Evolutionary conservation across 2,888 invertebrate genomes (phyloP), one percentile per base, ranked within the genome.

Genomic region (Hypercompe scribonia): DNA sequence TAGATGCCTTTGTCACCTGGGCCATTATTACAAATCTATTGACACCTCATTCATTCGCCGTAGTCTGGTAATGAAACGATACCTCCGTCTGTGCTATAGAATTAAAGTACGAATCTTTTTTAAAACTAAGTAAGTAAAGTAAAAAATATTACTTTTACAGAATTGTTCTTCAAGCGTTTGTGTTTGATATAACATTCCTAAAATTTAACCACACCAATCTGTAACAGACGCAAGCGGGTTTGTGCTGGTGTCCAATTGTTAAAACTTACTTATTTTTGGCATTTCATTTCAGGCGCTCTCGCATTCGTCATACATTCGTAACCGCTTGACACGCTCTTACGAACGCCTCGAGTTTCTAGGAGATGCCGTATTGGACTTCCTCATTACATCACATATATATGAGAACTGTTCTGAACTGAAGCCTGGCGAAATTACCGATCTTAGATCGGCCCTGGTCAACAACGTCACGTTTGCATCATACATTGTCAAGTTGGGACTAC

Each of bases 371-470:
- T 92, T 99, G 71, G 99, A 99, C 93, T 99, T 99, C 90, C 92
- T 99, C 21, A 97, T 99, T 39, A 99, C 99, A 0, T 96, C 98
- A 21, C 97, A 98, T 88, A 97, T 99, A 71, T 99, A 97, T 89
- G 98, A 99, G 91, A 96, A 97, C 78, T 97, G 97, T 77, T 94
- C 94, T 0, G 86, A 95, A 36, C 95, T 98, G 87, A 96, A 96
- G 73, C 99, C 99, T 0, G 99, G 99, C 0, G 97, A 98, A 31
- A 93, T 99, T 73, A 99, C 99, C 0, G 99, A 99, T 93, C 90
- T 99, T 76, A 96, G 99, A 58, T 99, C 99, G 0, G 98, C 99
- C 0, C 96, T 99, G 4, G 99, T 99, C 4, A 99, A 99, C 90
- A 99, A 99, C 88, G 97, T 98, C 75, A 99, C 99, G 0, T 98